Evolutionary conservation across 2,888 invertebrate species (phyloP).

Genomic region (Andrena chrysosceles): DNA sequence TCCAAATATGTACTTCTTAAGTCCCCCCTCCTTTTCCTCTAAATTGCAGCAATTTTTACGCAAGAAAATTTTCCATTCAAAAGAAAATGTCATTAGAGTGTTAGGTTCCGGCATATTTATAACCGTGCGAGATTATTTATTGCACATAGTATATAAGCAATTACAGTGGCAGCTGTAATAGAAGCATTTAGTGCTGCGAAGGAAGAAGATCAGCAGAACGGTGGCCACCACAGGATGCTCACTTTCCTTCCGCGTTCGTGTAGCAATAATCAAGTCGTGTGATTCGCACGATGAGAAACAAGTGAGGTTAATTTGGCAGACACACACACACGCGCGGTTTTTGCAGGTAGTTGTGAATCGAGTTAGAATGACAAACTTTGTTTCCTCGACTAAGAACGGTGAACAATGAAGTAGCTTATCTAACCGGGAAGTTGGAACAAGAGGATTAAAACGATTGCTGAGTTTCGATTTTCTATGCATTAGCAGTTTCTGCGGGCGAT

Average conservation of each 20-base stretch:
- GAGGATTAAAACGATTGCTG: constrained; percentile 29
- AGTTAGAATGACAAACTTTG: constrained; percentile 11
- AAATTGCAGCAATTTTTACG: neutral
- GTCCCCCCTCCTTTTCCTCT: neutral
- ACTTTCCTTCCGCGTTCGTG: constrained; percentile 68
- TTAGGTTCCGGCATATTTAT: neutral
- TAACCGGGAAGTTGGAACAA: constrained; percentile 56
- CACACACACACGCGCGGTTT: neutral
- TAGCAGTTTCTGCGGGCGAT: constrained; percentile 67
- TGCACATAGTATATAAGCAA: neutral
- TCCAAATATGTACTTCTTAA: neutral
- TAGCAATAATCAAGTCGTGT: constrained; percentile 44
- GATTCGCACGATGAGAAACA: constrained; percentile 44
- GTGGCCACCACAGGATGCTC: constrained; percentile 14
- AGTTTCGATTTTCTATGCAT: constrained; percentile 38
- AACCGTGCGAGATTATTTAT: constrained; percentile 1
- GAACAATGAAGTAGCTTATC: constrained; percentile 5
- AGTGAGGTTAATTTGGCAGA: constrained; percentile 19
- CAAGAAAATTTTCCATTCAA: neutral
- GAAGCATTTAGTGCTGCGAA: constrained; percentile 24
- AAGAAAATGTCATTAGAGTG: neutral
- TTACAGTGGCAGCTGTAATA: neutral
- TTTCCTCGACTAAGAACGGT: neutral
- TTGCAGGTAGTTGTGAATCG: neutral
- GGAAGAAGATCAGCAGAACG: constrained; percentile 39